Percentiles rank a stretch among this genome's conserved stretches.
Evolutionary conservation across 2,113 vertebrate species (phyloP).

Genomic region (Pica pica): DNA sequence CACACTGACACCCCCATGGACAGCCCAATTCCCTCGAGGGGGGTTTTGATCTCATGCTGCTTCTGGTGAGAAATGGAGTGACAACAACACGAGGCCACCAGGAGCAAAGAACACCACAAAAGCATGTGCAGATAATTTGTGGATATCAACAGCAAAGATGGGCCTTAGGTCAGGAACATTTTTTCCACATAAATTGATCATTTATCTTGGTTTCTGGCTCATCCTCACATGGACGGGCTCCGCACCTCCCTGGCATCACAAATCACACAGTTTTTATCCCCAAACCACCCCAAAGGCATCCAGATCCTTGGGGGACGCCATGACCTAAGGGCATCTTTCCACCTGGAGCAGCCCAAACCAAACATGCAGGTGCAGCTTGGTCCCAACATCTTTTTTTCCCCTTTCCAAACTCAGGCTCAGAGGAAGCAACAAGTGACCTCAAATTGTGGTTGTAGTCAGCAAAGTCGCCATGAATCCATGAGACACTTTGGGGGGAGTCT

Average conservation of each 20-base stretch:
- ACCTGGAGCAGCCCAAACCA: too few relatives aligned
- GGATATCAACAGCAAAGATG: fast-evolving
- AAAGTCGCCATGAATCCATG: not conserved
- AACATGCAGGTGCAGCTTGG: not conserved
- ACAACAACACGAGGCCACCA: not conserved
- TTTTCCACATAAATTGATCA: not conserved
- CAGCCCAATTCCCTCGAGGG: not conserved
- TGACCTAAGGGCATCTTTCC: not conserved
- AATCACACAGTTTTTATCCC: fast-evolving
- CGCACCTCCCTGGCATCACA: fast-evolving
- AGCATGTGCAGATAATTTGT: not conserved
- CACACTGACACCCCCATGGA: not conserved
- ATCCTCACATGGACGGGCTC: fast-evolving
- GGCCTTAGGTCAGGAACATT: not conserved
- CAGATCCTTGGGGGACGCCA: not conserved
- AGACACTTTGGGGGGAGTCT: not conserved
- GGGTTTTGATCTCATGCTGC: not conserved
- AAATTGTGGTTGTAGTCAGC: slow-evolving; percentile 41
- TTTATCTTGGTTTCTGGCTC: not conserved
- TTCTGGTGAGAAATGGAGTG: too few relatives aligned
- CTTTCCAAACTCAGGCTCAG: not conserved
- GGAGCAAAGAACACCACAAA: not conserved
- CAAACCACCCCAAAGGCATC: not conserved
- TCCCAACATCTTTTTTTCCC: not conserved
- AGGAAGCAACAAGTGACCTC: not conserved